Conservation (phyloP, 2,113 vertebrate genomes). For the Meriones unguiculatus region DNA sequence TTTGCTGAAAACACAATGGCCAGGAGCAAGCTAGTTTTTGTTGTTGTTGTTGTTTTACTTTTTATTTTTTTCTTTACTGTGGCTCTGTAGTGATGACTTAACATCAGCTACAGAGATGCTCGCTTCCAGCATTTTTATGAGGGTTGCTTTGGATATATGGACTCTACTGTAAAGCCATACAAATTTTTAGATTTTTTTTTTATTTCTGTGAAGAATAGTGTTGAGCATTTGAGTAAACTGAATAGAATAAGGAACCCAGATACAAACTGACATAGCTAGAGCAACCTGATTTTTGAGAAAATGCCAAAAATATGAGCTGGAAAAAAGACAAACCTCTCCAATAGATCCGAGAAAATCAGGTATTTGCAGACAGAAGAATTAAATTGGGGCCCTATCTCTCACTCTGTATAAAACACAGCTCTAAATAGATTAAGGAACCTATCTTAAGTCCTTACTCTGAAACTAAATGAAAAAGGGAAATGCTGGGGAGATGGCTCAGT, state of each 20-base stretch:
- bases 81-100: not conserved
- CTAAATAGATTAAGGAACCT: not conserved
- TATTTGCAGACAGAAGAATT: not conserved
- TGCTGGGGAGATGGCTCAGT: not conserved
- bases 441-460: not conserved
- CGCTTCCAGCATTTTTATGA: too few species aligned
- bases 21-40: not conserved
- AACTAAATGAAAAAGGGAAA: not conserved
- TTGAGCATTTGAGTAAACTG: not conserved
- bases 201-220: not conserved
- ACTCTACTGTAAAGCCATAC: not conserved
- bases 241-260: too few species aligned
- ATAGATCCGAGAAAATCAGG: not conserved
- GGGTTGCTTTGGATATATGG: not conserved
- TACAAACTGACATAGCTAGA: not conserved
- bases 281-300: not conserved
- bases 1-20: slow-evolving; percentile 5
- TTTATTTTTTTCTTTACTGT: too few species aligned
- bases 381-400: not conserved
- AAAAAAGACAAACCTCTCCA: not conserved
- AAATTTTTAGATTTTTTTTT: not conserved
- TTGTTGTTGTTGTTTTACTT: too few species aligned
- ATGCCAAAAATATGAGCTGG: not conserved
- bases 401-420: not conserved
- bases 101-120: not conserved